Evolutionary conservation across 2,888 invertebrate species (phyloP).

Genomic region (Halictus quadricinctus): DNA sequence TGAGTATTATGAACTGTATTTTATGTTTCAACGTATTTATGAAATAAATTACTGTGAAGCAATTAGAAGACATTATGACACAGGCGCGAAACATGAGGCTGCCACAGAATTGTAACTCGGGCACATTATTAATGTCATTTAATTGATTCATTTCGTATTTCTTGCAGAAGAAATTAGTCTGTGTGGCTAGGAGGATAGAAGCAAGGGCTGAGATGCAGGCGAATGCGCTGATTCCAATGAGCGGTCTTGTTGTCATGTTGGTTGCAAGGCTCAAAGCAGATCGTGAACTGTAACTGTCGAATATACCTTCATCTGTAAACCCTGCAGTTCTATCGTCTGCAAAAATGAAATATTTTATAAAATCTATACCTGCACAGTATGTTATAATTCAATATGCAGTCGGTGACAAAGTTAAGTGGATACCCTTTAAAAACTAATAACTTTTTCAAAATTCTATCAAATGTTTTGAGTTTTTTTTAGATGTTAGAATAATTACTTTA

Average conservation of each 20-base stretch:
- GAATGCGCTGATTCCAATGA: slow-evolving; percentile 79
- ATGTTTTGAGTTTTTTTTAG: not conserved
- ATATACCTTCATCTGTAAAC: slow-evolving; percentile 75
- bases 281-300: slow-evolving; percentile 74
- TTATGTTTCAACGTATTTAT: slow-evolving; percentile 10
- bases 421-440: not conserved
- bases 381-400: slow-evolving; percentile 30
- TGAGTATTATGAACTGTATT: slow-evolving; percentile 2
- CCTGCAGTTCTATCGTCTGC: slow-evolving; percentile 79
- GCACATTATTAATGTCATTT: slow-evolving; percentile 67
- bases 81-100: slow-evolving; percentile 78
- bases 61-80: slow-evolving; percentile 80
- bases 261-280: slow-evolving; percentile 79
- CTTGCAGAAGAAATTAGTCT: slow-evolving; percentile 76
- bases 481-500: not conserved
- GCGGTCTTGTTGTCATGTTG: slow-evolving; percentile 77
- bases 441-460: not conserved
- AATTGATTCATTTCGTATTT: slow-evolving; percentile 73
- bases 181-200: slow-evolving; percentile 76
- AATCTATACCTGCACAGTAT: slow-evolving; percentile 23
- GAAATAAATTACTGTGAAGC: slow-evolving; percentile 77
- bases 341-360: slow-evolving; percentile 23
- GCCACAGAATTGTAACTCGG: slow-evolving; percentile 76
- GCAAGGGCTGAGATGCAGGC: slow-evolving; percentile 79
- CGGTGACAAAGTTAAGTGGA: not conserved